A percentile compares a stretch with the other conserved stretches of the same genome.
Conservation (phyloP, 2,113 vertebrate species). For the Lagopus muta region DNA sequence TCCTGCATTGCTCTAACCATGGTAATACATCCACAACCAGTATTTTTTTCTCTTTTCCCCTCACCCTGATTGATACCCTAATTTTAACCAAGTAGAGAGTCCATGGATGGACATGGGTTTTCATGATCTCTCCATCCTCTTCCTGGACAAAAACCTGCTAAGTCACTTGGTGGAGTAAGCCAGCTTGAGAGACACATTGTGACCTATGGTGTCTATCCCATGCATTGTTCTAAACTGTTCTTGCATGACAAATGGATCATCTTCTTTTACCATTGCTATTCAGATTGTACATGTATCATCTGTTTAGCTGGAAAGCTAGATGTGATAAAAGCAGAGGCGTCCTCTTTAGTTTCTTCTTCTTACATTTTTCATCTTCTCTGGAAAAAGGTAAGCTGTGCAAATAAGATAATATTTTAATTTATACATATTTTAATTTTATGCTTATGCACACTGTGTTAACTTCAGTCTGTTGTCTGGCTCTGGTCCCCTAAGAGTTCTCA, state of each 20-base stretch:
- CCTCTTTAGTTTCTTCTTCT: not conserved
- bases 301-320: not conserved
- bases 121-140: not conserved
- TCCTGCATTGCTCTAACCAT: not conserved
- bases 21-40: not conserved
- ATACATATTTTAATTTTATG: not conserved
- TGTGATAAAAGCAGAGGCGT: not conserved
- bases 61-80: not conserved
- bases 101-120: accelerated
- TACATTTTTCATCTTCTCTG: not conserved
- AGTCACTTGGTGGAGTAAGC: not conserved
- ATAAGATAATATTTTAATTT: not conserved
- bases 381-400: not conserved
- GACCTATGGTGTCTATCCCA: not conserved
- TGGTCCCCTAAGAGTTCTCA: not conserved
- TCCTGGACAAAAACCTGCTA: not conserved
- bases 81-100: not conserved
- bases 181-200: not conserved
- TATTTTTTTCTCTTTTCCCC: not conserved
- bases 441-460: not conserved
- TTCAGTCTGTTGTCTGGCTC: not conserved
- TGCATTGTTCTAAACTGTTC: not conserved
- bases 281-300: not conserved
- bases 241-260: not conserved
- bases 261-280: not conserved